Evolutionary conservation across 2,797 vertebrate genomes (phyloP).

Genomic region (Capromys pilorides): DNA sequence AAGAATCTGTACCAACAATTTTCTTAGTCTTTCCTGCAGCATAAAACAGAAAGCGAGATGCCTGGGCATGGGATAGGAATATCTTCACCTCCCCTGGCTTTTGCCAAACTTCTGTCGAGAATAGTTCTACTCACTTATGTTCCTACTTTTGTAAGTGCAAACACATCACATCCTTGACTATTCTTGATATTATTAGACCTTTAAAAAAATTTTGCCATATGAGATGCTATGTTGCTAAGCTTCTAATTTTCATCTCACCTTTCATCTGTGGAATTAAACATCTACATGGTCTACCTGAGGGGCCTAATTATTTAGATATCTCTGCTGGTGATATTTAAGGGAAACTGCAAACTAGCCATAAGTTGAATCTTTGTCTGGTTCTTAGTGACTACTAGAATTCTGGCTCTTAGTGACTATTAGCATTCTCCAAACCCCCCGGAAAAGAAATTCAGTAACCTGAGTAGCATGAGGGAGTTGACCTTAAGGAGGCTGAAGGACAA

Average conservation of each 20-base stretch:
- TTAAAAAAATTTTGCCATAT: background rate
- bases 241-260: conserved; percentile 43
- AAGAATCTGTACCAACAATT: background rate
- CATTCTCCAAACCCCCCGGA: background rate
- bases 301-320: background rate
- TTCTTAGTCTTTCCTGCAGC: background rate
- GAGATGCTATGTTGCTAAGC: background rate
- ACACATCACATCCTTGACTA: background rate
- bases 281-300: background rate
- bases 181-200: background rate
- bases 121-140: background rate
- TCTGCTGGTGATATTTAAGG: background rate
- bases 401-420: background rate
- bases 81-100: background rate
- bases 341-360: background rate
- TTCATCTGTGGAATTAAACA: background rate
- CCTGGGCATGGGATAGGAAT: background rate
- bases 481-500: background rate
- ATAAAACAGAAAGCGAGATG: background rate
- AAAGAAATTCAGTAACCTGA: background rate
- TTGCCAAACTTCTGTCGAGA: background rate
- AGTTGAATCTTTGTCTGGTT: background rate
- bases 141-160: background rate
- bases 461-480: too few species aligned
- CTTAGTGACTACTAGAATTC: background rate